Base-by-base conservation (phyloP, 53 echinoderm and acorn worm species). In the Holothuria leucospilota region DNA sequence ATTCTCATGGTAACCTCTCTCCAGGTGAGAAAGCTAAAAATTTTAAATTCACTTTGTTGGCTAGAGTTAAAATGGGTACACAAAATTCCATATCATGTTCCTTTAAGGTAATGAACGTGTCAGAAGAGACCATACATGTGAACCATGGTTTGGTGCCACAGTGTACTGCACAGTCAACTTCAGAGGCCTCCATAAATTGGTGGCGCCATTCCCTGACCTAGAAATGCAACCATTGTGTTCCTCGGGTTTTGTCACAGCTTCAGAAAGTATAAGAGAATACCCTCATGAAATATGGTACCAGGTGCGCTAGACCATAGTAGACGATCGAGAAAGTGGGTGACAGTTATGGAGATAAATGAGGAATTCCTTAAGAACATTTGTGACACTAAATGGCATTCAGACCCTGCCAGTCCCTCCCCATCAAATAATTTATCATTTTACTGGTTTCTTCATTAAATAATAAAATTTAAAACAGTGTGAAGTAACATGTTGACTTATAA, bases 311-410 rank as follows among this genome's bases (percentile, higher is more conserved):
- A 21, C 51, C 41, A 52, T n/a, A 25, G 26, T 25, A 24, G 52
- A 49, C 75, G 25, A 51, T 26, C 49, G 49, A 52, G 52, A 75
- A 25, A 29, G 38, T 75, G 28, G 49, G 24, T 75, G 75, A 75
- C 75, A 75, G 75, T 75, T 75, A 75, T 75, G 75, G 75, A 75
- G 75, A 75, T 75, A 75, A 75, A 75, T 75, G 75, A 75, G 75
- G 7, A 34, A 75, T 75, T 75, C 75, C 52, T 46, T 20, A 26
- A 49, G 51, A 75, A 75, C 75, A 75, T 75, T 75, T 75, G 75
- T 46, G 75, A 49, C 41, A 75, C 52, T 75, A 26, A 49, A 75
- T 49, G 46, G 75, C 24, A 51, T 15, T 49, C 52, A 13, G 51
- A 52, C 26, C 49, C 25, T 75, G 52, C 52, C 24, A 15, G 20